phyloP scores from a whole-genome alignment of 1,140 invertebrate genomes.

The Philotrypesis tridentata region DNA sequence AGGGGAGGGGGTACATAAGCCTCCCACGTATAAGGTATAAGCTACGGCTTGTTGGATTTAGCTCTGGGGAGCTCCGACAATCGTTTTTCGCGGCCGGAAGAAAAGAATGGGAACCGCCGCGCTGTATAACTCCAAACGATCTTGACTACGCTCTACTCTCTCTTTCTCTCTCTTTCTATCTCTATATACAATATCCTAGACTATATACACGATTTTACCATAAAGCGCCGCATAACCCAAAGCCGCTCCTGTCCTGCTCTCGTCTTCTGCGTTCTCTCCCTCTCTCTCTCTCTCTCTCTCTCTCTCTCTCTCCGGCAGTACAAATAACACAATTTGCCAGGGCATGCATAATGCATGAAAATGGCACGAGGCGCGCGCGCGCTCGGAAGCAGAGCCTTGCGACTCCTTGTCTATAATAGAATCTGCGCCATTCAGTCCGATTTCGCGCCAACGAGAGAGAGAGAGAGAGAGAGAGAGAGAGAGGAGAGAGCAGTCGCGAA shows the following conservation, averaged over 20 bases:
- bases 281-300: too few species aligned
- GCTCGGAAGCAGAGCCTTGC: slow-evolving; percentile 54
- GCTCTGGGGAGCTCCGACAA: slow-evolving; percentile 19
- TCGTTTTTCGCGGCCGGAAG: slow-evolving; percentile 24
- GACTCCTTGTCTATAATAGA: slow-evolving; percentile 73
- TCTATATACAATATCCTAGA: too few species aligned
- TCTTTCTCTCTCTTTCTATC: too few species aligned
- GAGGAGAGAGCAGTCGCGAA: slow-evolving; percentile 63
- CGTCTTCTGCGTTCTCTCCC: slow-evolving; percentile 2
- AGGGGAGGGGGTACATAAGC: background rate
- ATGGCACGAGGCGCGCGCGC: slow-evolving; percentile 57
- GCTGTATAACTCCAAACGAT: slow-evolving; percentile 40
- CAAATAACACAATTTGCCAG: slow-evolving; percentile 70
- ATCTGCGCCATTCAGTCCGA: slow-evolving; percentile 68
- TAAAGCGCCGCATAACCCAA: background rate
- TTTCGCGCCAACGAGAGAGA: too few species aligned
- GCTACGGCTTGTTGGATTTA: background rate
- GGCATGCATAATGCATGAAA: slow-evolving; percentile 71
- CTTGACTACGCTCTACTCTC: slow-evolving; percentile 30
- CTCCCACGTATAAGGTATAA: slow-evolving; percentile 16
- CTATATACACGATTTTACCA: background rate
- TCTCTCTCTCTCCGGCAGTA: slow-evolving; percentile 52
- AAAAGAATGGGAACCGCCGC: background rate
- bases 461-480: too few species aligned
- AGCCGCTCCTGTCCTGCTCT: background rate